phyloP scores from a whole-genome alignment of 2,113 vertebrate species.

The Catharus minimus region DNA sequence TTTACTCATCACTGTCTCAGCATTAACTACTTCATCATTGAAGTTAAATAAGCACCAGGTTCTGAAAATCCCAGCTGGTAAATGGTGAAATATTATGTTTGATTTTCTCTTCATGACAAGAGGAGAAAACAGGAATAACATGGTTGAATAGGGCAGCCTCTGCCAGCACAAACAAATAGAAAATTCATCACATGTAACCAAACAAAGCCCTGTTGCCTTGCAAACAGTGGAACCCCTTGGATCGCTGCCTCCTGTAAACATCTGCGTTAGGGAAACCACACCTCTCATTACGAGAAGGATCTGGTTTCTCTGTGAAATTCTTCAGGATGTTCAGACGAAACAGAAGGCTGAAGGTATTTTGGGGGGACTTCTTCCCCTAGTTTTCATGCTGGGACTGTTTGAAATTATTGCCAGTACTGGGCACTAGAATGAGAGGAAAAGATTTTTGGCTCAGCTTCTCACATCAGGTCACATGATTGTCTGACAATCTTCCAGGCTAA shows the following conservation, averaged over 20 bases:
- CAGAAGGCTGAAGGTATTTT: not conserved
- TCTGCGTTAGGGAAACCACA: not conserved
- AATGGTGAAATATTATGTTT: not conserved
- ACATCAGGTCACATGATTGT: not conserved
- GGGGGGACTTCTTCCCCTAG: fast-evolving
- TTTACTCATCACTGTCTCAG: not conserved
- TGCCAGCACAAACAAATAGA: not conserved
- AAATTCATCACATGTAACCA: not conserved
- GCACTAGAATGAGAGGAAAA: not conserved
- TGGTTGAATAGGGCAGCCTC: not conserved
- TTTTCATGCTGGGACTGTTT: not conserved
- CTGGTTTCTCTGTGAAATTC: not conserved
- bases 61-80: not conserved
- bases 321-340: not conserved
- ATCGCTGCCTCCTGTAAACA: not conserved
- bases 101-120: not conserved
- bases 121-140: not conserved
- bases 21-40: not conserved
- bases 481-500: not conserved
- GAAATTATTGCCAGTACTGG: not conserved
- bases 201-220: not conserved
- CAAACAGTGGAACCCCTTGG: not conserved
- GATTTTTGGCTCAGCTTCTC: not conserved
- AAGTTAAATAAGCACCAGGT: not conserved
- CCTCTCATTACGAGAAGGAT: not conserved